A percentile compares a stretch with the other conserved stretches of the same genome.
Evolutionary conservation across 2,888 invertebrate genomes (phyloP).

Genomic region (Rapana venosa): DNA sequence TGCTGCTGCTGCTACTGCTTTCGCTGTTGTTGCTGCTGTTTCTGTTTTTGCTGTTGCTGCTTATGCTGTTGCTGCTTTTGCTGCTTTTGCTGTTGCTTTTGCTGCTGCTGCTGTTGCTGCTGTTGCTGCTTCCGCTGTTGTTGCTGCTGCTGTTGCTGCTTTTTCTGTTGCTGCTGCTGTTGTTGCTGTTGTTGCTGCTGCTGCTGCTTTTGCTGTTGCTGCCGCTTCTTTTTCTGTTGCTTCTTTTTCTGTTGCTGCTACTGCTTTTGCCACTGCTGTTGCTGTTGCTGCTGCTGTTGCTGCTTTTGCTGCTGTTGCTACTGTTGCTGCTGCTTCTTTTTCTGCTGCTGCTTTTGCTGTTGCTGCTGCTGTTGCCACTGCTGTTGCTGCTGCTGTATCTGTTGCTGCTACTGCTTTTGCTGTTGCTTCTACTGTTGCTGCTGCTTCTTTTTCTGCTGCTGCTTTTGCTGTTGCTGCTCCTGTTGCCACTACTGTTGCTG

Average conservation of each 20-base stretch:
- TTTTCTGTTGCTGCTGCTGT: neutral
- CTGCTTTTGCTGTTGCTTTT: neutral
- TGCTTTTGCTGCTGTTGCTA: neutral
- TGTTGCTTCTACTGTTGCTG: neutral
- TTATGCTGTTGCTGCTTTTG: neutral
- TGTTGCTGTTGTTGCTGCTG: neutral
- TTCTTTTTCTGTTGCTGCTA: neutral
- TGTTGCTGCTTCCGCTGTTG: neutral
- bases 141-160: neutral
- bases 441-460: too few relatives aligned
- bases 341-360: neutral
- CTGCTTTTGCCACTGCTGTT: neutral
- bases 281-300: neutral
- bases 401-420: neutral
- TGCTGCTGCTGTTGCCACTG: neutral
- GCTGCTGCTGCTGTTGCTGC: neutral
- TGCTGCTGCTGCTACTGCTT: neutral
- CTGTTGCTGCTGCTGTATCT: neutral
- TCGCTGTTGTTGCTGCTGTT: neutral
- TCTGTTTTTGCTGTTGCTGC: neutral
- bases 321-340: neutral
- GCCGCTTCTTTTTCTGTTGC: neutral
- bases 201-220: neutral
- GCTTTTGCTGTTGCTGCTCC: too few relatives aligned
- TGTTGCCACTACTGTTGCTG: too few relatives aligned